phyloP scores from a whole-genome alignment of 2,888 invertebrate genomes.

The Litoditis marina region DNA sequence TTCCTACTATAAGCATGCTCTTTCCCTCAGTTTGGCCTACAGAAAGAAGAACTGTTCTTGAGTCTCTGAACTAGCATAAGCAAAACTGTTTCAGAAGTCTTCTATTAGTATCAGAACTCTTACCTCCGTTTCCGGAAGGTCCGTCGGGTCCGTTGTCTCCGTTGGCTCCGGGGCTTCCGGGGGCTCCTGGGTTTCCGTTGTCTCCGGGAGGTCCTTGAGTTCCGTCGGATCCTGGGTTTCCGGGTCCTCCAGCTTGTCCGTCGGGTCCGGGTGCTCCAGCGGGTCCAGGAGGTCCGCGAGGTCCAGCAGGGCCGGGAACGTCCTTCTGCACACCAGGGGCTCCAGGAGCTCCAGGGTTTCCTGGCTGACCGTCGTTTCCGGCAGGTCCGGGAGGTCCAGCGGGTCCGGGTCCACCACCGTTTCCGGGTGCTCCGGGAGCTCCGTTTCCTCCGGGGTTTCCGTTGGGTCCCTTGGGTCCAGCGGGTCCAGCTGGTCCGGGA shows the following conservation, averaged over 20 bases:
- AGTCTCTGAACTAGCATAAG: no score
- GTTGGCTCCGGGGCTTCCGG: constrained; percentile 31
- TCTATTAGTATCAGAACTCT: no score
- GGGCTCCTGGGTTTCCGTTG: constrained; percentile 26
- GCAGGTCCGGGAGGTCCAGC: constrained; percentile 42
- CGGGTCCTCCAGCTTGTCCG: constrained; percentile 47
- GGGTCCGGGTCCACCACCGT: constrained; percentile 46
- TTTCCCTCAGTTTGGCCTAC: no score
- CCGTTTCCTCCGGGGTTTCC: constrained; percentile 48
- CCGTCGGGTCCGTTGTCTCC: constrained; percentile 28
- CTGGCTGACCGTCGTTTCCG: constrained; percentile 45
- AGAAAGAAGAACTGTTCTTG: no score
- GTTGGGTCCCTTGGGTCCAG: constrained; percentile 49
- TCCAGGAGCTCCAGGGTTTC: constrained; percentile 42
- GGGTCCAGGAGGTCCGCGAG: constrained; percentile 45
- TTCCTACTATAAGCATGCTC: no score
- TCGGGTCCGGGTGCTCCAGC: constrained; percentile 47
- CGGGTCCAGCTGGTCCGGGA: constrained; percentile 43
- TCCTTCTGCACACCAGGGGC: constrained; percentile 15
- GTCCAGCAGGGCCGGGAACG: constrained; percentile 42
- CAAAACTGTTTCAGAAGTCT: no score
- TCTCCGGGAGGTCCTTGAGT: constrained; percentile 33
- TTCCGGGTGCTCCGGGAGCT: constrained; percentile 50
- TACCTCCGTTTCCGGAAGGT: constrained; percentile 34
- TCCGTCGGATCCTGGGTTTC: constrained; percentile 39